phyloP scores from a whole-genome alignment of 2,888 invertebrate species.

The Microplitis manilae region DNA sequence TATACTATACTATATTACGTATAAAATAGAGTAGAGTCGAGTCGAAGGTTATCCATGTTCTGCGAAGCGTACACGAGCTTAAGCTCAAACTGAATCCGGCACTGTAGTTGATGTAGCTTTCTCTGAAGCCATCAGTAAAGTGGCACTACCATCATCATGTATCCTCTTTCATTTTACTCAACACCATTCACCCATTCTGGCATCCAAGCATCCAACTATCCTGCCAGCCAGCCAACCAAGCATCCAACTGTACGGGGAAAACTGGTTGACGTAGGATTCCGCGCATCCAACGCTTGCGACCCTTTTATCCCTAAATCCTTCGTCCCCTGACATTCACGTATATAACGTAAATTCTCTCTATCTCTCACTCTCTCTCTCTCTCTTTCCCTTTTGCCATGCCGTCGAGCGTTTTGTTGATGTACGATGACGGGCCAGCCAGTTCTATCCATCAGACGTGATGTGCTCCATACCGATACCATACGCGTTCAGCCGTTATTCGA shows the following conservation, averaged over 20 bases:
- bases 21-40: neutral
- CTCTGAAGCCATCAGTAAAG: slow-evolving; percentile 25
- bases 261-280: slow-evolving; percentile 24
- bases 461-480: slow-evolving; percentile 12
- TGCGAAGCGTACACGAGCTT: neutral
- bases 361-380: slow-evolving; percentile 25
- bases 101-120: slow-evolving; percentile 30
- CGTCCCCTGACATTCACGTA: slow-evolving; percentile 29
- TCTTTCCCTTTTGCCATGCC: neutral
- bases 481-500: slow-evolving; percentile 25
- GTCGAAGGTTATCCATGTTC: slow-evolving; percentile 22
- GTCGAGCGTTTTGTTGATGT: slow-evolving; percentile 44
- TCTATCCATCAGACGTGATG: slow-evolving; percentile 37
- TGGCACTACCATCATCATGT: slow-evolving; percentile 16
- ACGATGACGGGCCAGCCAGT: slow-evolving; percentile 41
- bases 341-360: slow-evolving; percentile 28
- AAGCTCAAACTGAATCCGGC: slow-evolving; percentile 2
- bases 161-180: slow-evolving; percentile 14
- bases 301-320: slow-evolving; percentile 49
- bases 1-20: neutral
- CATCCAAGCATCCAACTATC: neutral
- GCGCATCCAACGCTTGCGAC: slow-evolving; percentile 36
- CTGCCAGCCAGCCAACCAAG: neutral
- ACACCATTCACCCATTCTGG: slow-evolving; percentile 1
- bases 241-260: slow-evolving; percentile 2